A percentile compares a stretch with the other conserved stretches of the same genome.
Evolutionary conservation across 1,140 invertebrate species (phyloP).

Genomic region (Dreissena rostriformis): DNA sequence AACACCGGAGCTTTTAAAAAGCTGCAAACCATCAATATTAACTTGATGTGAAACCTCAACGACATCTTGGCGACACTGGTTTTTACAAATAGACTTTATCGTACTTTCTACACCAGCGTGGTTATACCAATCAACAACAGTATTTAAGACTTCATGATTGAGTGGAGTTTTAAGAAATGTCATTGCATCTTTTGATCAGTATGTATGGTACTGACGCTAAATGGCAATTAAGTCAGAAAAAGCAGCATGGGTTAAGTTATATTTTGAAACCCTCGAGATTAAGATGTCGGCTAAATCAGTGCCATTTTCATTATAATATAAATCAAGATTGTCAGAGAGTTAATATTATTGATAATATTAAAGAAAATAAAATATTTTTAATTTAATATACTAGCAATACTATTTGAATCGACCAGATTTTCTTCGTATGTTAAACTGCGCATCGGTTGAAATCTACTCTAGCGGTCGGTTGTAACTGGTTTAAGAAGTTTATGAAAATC

Average conservation of each 20-base stretch:
- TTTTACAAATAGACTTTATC: background rate
- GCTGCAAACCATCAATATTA: slow-evolving; percentile 48
- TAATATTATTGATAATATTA: too few species aligned
- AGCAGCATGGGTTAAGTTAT: background rate
- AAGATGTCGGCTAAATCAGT: too few species aligned
- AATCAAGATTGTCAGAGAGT: too few species aligned
- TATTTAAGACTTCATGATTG: background rate
- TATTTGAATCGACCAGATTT: too few species aligned
- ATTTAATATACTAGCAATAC: too few species aligned
- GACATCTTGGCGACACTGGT: background rate
- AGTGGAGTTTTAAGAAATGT: slow-evolving; percentile 15
- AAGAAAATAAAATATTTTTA: too few species aligned
- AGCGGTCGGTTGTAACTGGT: too few species aligned
- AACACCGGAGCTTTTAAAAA: slow-evolving; percentile 24
- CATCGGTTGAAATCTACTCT: too few species aligned
- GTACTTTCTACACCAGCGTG: slow-evolving; percentile 4
- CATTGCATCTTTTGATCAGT: slow-evolving; percentile 11
- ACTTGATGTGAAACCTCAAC: slow-evolving; percentile 3
- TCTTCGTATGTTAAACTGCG: too few species aligned
- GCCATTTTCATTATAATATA: too few species aligned
- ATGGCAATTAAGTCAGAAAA: background rate
- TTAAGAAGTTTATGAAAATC: too few species aligned
- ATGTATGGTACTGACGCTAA: slow-evolving; percentile 10
- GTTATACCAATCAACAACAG: slow-evolving; percentile 23
- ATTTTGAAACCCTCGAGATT: background rate